Evolutionary conservation across 2,113 vertebrate species (phyloP).

Genomic region (Orthochromis indermauri): DNA sequence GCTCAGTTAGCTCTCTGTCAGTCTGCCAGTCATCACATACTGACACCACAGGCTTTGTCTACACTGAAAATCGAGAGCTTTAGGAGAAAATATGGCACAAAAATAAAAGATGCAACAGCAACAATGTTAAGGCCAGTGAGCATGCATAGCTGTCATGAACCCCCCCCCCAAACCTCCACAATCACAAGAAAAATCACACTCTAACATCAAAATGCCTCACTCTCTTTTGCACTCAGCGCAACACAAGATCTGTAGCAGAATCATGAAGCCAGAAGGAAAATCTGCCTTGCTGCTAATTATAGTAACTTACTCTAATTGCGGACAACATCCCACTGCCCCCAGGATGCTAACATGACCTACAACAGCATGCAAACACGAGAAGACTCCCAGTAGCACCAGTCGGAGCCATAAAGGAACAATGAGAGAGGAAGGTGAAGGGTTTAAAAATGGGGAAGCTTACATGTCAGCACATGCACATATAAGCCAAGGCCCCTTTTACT

Average conservation of each 20-base stretch:
- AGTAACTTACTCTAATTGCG: conserved; percentile 35
- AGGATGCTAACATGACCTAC: conserved; percentile 49
- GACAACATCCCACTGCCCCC: conserved; percentile 33
- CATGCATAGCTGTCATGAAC: background rate
- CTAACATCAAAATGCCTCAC: background rate
- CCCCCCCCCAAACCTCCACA: background rate
- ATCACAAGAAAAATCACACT: background rate
- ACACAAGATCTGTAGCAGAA: background rate
- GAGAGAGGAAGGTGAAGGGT: conserved; percentile 25
- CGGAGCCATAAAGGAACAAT: background rate
- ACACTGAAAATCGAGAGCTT: background rate
- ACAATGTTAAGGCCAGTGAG: background rate
- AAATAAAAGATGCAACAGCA: background rate
- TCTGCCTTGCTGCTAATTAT: conserved; percentile 35
- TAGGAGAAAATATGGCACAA: background rate
- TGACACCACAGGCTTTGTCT: background rate
- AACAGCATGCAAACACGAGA: conserved; percentile 19
- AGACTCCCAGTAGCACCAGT: background rate
- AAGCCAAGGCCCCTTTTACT: background rate
- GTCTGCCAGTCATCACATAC: background rate
- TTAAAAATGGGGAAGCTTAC: background rate
- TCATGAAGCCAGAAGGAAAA: background rate
- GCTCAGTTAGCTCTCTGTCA: background rate
- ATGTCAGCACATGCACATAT: background rate
- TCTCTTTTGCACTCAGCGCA: background rate